phyloP scores from a whole-genome alignment of 2,113 vertebrate species.

The Oriolus oriolus region DNA sequence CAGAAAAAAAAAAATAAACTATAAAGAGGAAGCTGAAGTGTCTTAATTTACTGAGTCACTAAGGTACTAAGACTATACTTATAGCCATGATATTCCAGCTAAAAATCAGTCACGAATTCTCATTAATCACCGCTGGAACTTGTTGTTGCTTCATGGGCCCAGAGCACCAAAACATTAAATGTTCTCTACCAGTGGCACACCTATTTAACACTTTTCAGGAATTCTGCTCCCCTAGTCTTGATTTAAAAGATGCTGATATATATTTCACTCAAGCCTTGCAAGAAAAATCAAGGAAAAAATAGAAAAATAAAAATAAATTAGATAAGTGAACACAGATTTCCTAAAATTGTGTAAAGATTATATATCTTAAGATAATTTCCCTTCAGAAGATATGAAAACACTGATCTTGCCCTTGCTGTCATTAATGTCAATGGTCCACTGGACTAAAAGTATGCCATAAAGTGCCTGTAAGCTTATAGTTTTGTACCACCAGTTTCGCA shows the following conservation, averaged over 20 bases:
- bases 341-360: background rate
- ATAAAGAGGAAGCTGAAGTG: constrained; percentile 1
- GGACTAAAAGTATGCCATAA: background rate
- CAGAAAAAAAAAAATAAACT: background rate
- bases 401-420: background rate
- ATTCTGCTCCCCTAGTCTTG: background rate
- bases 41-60: constrained; percentile 29
- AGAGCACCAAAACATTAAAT: background rate
- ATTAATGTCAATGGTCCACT: background rate
- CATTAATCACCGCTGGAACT: constrained; percentile 26
- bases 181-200: background rate
- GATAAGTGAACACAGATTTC: background rate
- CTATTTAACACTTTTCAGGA: background rate
- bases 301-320: background rate
- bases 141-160: constrained; percentile 39
- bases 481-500: background rate
- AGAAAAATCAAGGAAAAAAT: background rate
- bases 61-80: background rate
- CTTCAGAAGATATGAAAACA: background rate
- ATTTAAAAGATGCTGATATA: background rate
- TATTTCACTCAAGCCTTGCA: background rate
- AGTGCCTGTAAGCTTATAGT: background rate
- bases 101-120: constrained; percentile 42
- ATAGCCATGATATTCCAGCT: constrained; percentile 6
- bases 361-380: background rate